phyloP scores from a whole-genome alignment of 2,888 invertebrate species.

The Notocelia uddmanniana region DNA sequence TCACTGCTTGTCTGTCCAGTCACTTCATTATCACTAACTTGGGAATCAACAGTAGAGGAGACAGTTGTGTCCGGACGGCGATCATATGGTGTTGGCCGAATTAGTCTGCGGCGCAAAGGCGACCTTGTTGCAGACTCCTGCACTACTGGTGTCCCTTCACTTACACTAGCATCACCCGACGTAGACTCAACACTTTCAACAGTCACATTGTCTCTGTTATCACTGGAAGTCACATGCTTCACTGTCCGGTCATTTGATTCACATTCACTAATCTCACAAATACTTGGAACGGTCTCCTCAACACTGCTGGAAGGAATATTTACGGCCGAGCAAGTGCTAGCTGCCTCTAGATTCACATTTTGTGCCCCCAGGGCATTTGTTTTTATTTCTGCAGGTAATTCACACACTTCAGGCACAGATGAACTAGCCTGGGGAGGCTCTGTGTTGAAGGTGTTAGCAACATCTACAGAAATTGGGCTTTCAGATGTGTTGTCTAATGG shows the following conservation, averaged over 20 bases:
- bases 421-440: slow-evolving; percentile 58
- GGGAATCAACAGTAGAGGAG: slow-evolving; percentile 78
- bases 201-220: slow-evolving; percentile 74
- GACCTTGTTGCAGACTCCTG: slow-evolving; percentile 66
- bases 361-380: slow-evolving; percentile 48
- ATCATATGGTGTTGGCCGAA: slow-evolving; percentile 73
- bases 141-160: slow-evolving; percentile 64
- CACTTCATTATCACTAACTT: slow-evolving; percentile 61
- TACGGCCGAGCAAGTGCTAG: slow-evolving; percentile 47
- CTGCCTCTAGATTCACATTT: slow-evolving; percentile 49
- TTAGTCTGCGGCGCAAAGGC: slow-evolving; percentile 72
- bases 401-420: slow-evolving; percentile 52
- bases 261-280: slow-evolving; percentile 66
- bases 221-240: slow-evolving; percentile 80
- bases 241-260: slow-evolving; percentile 73
- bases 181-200: slow-evolving; percentile 82
- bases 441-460: slow-evolving; percentile 56
- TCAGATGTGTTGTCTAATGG: slow-evolving; percentile 52
- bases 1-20: slow-evolving; percentile 66
- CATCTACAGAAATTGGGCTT: slow-evolving; percentile 49
- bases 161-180: slow-evolving; percentile 79
- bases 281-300: slow-evolving; percentile 62
- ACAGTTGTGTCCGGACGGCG: slow-evolving; percentile 80
- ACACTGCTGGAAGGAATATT: slow-evolving; percentile 72
- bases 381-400: slow-evolving; percentile 50